A percentile compares a stretch with the other conserved stretches of the same genome.
phyloP scores from a whole-genome alignment of 2,113 vertebrate species.

The Mola mola region DNA sequence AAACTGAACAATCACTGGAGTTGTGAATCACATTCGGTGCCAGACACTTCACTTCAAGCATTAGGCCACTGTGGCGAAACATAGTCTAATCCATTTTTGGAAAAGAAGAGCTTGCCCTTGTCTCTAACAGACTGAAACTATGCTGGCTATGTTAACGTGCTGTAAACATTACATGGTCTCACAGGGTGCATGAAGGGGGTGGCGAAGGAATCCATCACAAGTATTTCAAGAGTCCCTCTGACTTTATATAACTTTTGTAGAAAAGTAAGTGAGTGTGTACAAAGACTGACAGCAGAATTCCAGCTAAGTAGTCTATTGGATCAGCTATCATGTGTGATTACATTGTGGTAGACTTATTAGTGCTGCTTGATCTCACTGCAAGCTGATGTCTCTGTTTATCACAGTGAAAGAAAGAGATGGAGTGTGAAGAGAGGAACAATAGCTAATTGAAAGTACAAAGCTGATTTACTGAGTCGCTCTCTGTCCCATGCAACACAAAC shows the following conservation, averaged over 20 bases:
- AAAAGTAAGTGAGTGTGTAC: not conserved
- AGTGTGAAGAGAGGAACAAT: not conserved
- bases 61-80: slow-evolving; percentile 25
- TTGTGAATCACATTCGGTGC: no score
- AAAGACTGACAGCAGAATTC: slow-evolving; percentile 26
- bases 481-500: not conserved
- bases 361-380: slow-evolving; percentile 18
- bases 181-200: not conserved
- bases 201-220: not conserved
- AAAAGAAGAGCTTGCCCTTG: slow-evolving; percentile 24
- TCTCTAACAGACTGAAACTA: slow-evolving; percentile 46
- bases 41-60: no score
- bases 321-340: slow-evolving; percentile 33
- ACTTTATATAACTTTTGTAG: no score
- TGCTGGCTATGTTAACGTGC: slow-evolving; percentile 46
- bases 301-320: slow-evolving; percentile 22
- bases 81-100: slow-evolving; percentile 59
- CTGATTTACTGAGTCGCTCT: not conserved
- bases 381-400: slow-evolving; percentile 14
- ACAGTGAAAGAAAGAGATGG: slow-evolving; percentile 10
- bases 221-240: not conserved
- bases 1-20: no score
- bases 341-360: slow-evolving; percentile 10
- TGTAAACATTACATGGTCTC: slow-evolving; percentile 50
- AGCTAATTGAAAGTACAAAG: not conserved